phyloP scores from a whole-genome alignment of 1,140 invertebrate genomes.

The Mizuhopecten yessoensis region DNA sequence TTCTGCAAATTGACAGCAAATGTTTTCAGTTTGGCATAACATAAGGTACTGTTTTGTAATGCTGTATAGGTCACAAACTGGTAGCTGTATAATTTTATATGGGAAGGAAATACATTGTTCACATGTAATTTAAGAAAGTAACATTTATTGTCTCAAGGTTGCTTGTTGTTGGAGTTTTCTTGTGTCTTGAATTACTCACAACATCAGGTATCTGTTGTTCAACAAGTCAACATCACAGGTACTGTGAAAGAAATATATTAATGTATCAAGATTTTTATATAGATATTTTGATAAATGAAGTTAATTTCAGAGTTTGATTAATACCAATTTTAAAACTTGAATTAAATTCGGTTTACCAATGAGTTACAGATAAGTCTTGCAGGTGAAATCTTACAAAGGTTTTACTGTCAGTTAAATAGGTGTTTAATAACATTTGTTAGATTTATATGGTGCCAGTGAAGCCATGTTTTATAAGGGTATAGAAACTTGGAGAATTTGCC shows the following conservation, averaged over 20 bases:
- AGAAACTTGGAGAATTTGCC: neutral
- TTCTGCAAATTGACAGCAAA: neutral
- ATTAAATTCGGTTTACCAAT: neutral
- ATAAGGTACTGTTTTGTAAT: too few relatives aligned
- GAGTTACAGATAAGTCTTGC: neutral
- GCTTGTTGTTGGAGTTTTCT: neutral
- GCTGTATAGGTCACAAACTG: too few relatives aligned
- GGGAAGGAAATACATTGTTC: too few relatives aligned
- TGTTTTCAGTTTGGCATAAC: too few relatives aligned
- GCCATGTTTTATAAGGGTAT: neutral
- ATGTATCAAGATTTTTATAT: neutral
- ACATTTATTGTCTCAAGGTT: too few relatives aligned
- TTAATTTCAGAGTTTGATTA: neutral
- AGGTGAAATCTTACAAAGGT: neutral
- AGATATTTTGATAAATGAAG: neutral
- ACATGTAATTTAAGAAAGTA: too few relatives aligned
- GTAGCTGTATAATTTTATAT: too few relatives aligned
- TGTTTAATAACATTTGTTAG: too few relatives aligned
- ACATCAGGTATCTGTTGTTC: conserved; percentile 3
- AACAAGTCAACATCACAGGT: neutral
- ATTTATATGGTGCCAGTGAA: neutral
- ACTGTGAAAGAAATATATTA: neutral
- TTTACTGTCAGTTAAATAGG: too few relatives aligned
- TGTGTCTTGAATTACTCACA: conserved; percentile 17
- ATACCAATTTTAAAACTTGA: neutral